phyloP scores from a whole-genome alignment of 2,113 vertebrate genomes.

The Dryoscopus gambensis region DNA sequence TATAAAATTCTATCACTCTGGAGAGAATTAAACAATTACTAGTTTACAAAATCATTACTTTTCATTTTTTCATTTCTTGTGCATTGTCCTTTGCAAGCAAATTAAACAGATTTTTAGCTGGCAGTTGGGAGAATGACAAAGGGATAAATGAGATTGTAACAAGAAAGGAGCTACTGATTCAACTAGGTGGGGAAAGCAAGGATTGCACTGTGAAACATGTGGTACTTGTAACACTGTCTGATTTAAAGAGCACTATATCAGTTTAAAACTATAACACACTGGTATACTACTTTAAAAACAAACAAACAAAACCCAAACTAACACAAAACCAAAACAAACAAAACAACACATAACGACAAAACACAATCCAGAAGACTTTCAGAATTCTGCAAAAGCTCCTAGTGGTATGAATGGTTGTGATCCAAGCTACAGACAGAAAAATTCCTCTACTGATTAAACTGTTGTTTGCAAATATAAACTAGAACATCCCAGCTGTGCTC shows the following conservation, averaged over 20 bases:
- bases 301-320: not conserved
- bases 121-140: not conserved
- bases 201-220: not conserved
- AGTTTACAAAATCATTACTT: not conserved
- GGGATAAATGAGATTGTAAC: not conserved
- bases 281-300: not conserved
- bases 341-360: not conserved
- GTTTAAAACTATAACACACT: not conserved
- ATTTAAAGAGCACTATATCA: not conserved
- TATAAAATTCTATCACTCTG: not conserved
- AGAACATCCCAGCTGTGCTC: not conserved
- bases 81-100: not conserved
- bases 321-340: not conserved
- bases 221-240: not conserved
- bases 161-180: not conserved
- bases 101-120: constrained; percentile 12
- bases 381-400: not conserved
- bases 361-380: not conserved
- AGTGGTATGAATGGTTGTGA: not conserved
- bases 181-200: not conserved
- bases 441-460: not conserved
- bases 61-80: constrained; percentile 15
- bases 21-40: not conserved
- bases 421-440: not conserved
- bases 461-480: not conserved